These are phyloP conservation scores for Cactoblastis cactorum DNA, from an alignment of 2,888 invertebrate genomes.

Conservation along the genomic window DNA sequence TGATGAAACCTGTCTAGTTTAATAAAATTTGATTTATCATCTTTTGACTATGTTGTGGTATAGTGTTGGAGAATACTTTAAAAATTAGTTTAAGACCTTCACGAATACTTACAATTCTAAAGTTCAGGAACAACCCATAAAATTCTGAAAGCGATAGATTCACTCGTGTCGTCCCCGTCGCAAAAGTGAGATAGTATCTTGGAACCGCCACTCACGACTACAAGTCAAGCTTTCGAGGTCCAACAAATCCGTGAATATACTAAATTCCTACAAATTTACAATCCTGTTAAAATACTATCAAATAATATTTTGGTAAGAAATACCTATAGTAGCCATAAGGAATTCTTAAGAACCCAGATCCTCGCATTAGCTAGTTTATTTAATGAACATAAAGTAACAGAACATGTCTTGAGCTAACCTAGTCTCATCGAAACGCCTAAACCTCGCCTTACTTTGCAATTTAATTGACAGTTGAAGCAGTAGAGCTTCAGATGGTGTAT, in stretches of 20 bases:
- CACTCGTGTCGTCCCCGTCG: constrained; percentile 33
- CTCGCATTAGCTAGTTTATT: no score
- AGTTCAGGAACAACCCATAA: constrained; percentile 23
- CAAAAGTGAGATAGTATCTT: constrained; percentile 49
- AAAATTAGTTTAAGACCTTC: background rate
- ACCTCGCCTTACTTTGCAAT: background rate
- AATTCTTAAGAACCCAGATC: no score
- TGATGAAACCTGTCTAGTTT: background rate
- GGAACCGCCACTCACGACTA: constrained; percentile 43
- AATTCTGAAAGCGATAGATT: constrained; percentile 29
- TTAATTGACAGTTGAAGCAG: constrained; percentile 12
- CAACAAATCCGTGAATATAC: constrained; percentile 38
- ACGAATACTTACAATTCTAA: background rate
- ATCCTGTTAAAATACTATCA: background rate
- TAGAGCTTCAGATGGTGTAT: background rate
- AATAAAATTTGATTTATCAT: background rate
- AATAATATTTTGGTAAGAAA: no score
- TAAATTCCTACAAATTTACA: constrained; percentile 5
- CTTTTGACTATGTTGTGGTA: background rate
- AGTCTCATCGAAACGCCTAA: background rate
- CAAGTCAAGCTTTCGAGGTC: constrained; percentile 26
- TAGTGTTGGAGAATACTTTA: background rate
- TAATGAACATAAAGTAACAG: constrained; percentile 14
- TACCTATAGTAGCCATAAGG: no score
- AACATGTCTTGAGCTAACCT: background rate